A percentile compares a stretch with the other conserved stretches of the same genome.
Evolutionary conservation across 1,140 invertebrate species (phyloP).

Genomic region (Trissolcus basalis): DNA sequence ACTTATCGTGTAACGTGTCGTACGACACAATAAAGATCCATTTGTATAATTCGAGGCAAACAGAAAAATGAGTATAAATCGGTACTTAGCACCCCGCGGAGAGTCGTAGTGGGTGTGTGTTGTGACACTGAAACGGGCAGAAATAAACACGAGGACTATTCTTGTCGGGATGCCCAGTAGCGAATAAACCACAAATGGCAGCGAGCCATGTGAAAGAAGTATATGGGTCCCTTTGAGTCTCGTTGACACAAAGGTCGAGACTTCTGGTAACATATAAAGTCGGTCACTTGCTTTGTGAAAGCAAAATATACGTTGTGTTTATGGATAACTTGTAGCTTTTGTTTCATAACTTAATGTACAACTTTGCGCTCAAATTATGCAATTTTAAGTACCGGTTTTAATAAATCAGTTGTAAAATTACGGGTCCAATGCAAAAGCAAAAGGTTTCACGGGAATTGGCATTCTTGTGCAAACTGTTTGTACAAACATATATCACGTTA

Average conservation of each 20-base stretch:
- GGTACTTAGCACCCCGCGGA: slow-evolving; percentile 68
- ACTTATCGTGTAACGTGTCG: too few relatives aligned
- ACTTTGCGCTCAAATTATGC: slow-evolving; percentile 31
- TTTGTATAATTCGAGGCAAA: slow-evolving; percentile 38
- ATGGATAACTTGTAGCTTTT: slow-evolving; percentile 38
- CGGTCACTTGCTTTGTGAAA: slow-evolving; percentile 58
- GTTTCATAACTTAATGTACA: slow-evolving; percentile 44
- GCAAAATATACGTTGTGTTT: slow-evolving; percentile 48
- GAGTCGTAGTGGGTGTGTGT: slow-evolving; percentile 70
- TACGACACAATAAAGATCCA: not conserved
- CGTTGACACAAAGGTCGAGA: slow-evolving; percentile 58
- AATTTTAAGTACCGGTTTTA: slow-evolving; percentile 12
- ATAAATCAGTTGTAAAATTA: not conserved
- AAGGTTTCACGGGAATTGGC: too few relatives aligned
- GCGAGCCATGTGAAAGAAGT: slow-evolving; percentile 57
- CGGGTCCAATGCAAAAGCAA: too few relatives aligned
- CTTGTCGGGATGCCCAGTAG: slow-evolving; percentile 60
- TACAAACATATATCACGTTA: slow-evolving; percentile 8
- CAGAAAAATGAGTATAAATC: slow-evolving; percentile 62
- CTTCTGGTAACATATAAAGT: slow-evolving; percentile 59
- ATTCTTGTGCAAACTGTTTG: too few relatives aligned
- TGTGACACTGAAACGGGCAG: slow-evolving; percentile 68
- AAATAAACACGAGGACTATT: slow-evolving; percentile 71
- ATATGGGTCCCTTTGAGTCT: slow-evolving; percentile 58
- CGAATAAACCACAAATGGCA: slow-evolving; percentile 63